Conservation (phyloP, 2,797 vertebrate genomes). For the Sorex maritimensis region DNA sequence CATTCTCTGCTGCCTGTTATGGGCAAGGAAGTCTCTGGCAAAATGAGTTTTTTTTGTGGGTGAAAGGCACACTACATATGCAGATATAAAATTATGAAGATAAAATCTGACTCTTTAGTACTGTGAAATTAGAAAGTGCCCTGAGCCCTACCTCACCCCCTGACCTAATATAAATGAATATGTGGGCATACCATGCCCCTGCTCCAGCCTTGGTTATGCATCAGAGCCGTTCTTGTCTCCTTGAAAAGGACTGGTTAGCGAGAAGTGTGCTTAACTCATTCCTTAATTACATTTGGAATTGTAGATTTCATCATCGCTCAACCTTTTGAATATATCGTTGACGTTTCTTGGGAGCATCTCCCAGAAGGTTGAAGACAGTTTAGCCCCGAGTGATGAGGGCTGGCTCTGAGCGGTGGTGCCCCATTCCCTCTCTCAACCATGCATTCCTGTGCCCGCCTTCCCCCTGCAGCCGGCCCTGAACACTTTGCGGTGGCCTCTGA, state of each 20-base stretch:
- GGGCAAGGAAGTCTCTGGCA: slow-evolving; percentile 16
- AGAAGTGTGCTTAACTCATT: background rate
- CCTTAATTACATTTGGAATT: slow-evolving; percentile 19
- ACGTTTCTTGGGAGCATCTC: slow-evolving; percentile 33
- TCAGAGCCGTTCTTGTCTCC: background rate
- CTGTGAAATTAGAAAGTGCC: background rate
- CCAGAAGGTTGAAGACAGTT: background rate
- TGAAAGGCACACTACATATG: background rate
- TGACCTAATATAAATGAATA: background rate
- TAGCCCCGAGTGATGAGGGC: background rate
- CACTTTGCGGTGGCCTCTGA: slow-evolving; percentile 71
- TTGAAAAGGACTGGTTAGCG: slow-evolving; percentile 18
- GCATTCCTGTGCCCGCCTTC: slow-evolving; percentile 66
- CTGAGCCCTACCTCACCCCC: background rate
- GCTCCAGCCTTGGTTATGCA: background rate
- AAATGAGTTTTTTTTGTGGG: background rate
- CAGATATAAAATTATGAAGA: background rate
- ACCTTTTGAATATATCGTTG: background rate
- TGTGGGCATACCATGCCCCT: background rate
- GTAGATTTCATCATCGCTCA: slow-evolving; percentile 33
- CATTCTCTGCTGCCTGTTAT: slow-evolving; percentile 1
- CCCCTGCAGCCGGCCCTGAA: slow-evolving; percentile 64
- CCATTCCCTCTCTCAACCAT: background rate
- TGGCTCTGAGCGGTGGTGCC: background rate
- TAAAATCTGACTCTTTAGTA: slow-evolving; percentile 37